A percentile compares a stretch with the other conserved stretches of the same genome.
Evolutionary conservation across 2,797 vertebrate species (phyloP).

Genomic region (Kryptolebias ocellatus): DNA sequence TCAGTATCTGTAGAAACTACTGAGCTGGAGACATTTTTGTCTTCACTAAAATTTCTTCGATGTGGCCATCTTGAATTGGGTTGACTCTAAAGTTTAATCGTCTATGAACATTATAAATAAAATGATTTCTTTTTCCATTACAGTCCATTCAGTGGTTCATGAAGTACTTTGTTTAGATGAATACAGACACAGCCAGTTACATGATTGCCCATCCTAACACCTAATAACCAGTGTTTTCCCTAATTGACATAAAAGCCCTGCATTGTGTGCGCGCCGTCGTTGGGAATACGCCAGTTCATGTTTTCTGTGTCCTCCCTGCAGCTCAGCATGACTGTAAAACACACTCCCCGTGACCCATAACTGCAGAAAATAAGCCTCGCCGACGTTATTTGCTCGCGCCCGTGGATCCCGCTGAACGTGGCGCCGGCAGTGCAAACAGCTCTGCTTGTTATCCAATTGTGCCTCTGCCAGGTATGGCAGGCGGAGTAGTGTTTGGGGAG

Average conservation of each 20-base stretch:
- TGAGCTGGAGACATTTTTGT: too few relatives aligned
- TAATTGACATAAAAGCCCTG: neutral
- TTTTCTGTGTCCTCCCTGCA: slow-evolving; percentile 42
- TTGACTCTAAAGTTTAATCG: too few relatives aligned
- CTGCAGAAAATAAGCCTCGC: slow-evolving; percentile 34
- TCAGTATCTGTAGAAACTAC: too few relatives aligned
- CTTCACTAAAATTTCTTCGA: too few relatives aligned
- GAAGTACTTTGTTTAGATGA: too few relatives aligned
- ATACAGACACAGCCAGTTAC: too few relatives aligned
- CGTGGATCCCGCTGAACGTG: slow-evolving; percentile 49
- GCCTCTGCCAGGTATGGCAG: slow-evolving; percentile 64
- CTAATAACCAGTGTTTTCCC: neutral
- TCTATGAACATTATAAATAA: too few relatives aligned
- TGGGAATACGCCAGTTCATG: slow-evolving; percentile 22
- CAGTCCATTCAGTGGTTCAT: too few relatives aligned
- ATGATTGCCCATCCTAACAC: too few relatives aligned
- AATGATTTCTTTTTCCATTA: too few relatives aligned
- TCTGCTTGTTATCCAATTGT: slow-evolving; percentile 63
- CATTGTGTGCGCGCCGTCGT: neutral
- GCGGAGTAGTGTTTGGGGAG: slow-evolving; percentile 43
- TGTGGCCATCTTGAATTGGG: too few relatives aligned
- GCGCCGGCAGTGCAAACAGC: slow-evolving; percentile 54
- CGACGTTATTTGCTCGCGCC: slow-evolving; percentile 52
- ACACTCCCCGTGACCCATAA: slow-evolving; percentile 51
- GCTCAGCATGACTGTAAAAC: slow-evolving; percentile 57